Evolutionary conservation across 30 jellyfish, hydroid and myxozoan species (phyloP).

Genomic region (Aurelia coerulea): DNA sequence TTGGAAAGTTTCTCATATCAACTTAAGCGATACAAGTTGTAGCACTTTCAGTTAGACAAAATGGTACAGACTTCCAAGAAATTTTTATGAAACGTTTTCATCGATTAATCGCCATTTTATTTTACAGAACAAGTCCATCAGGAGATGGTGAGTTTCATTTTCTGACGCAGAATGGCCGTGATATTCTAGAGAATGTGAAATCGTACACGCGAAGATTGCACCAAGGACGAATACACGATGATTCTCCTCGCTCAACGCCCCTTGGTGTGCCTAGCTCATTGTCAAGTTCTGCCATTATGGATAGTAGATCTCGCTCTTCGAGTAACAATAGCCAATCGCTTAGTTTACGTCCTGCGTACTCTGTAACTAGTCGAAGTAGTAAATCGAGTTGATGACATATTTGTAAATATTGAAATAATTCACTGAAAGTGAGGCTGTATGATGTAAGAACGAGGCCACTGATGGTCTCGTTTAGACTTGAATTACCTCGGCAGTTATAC

Average conservation of each 20-base stretch:
- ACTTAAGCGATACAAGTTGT: no score
- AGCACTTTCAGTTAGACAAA: no score
- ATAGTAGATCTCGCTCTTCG: constrained; percentile 90
- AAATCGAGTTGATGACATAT: constrained; percentile 22
- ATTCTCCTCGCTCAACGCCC: constrained; percentile 91
- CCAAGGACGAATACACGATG: constrained; percentile 81
- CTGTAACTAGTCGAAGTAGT: constrained; percentile 64
- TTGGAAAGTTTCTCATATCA: no score
- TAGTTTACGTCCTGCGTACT: constrained; percentile 72
- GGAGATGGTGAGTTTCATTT: constrained; percentile 93
- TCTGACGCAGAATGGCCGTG: constrained; percentile 92
- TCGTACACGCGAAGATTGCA: constrained; percentile 84
- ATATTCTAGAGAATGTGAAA: constrained; percentile 86
- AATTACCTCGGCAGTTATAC: no score
- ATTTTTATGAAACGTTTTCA: no score
- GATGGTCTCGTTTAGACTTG: no score
- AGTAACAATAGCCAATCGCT: constrained; percentile 80
- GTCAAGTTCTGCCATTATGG: constrained; percentile 71
- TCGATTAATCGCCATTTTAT: background rate
- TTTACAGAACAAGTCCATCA: constrained; percentile 75
- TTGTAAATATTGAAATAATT: no score
- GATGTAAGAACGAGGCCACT: no score
- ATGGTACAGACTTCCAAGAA: no score
- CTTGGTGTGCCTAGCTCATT: constrained; percentile 70
- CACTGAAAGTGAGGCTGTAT: no score